phyloP scores from a whole-genome alignment of 2,113 vertebrate species.

The Apistogramma diplotaenia region DNA sequence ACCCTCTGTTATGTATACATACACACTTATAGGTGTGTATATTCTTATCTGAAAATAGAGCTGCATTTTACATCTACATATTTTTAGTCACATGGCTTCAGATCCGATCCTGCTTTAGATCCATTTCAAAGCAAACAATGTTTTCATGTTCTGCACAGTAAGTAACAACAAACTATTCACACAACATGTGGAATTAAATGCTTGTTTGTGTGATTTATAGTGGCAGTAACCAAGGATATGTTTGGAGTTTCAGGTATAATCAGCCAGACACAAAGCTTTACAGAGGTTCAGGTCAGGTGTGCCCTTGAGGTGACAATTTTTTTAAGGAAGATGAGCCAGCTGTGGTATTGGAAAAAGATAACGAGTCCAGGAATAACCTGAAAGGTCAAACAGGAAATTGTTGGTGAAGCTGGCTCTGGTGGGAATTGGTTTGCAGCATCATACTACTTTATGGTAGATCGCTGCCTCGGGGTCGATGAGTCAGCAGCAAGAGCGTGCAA shows the following conservation, averaged over 20 bases:
- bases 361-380: not conserved
- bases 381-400: not conserved
- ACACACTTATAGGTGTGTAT: not conserved
- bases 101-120: not conserved
- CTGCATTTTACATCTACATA: not conserved
- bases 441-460: not conserved
- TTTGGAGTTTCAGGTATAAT: not conserved
- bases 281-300: not conserved
- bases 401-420: not conserved
- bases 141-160: too few species aligned
- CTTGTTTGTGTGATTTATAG: not conserved
- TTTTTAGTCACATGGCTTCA: not conserved
- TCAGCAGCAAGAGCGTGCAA: not conserved
- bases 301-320: not conserved
- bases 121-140: not conserved
- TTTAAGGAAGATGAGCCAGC: not conserved
- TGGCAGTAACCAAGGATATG: not conserved
- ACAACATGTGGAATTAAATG: too few species aligned
- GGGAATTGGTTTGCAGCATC: not conserved
- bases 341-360: rapidly evolving
- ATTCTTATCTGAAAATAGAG: not conserved
- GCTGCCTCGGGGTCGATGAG: not conserved
- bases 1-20: not conserved
- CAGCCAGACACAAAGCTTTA: not conserved
- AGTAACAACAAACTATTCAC: not conserved